Conservation (phyloP, 2,888 invertebrate species). For the Dicyrtoma fusca region DNA sequence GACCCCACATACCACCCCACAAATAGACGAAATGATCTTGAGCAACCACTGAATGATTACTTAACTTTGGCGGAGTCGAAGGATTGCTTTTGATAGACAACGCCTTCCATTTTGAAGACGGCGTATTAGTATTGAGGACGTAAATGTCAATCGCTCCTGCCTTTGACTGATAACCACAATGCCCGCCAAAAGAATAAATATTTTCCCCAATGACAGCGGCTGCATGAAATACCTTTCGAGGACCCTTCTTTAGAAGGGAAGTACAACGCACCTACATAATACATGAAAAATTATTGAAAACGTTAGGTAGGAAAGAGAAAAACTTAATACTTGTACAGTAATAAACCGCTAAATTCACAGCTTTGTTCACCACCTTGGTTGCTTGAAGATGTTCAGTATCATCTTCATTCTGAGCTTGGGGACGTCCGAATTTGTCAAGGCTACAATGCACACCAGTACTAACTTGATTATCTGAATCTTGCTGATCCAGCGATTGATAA, state of each 20-base stretch:
- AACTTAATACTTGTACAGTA: too few relatives aligned
- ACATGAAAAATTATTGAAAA: too few relatives aligned
- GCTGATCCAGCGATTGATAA: too few relatives aligned
- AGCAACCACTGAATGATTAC: conserved; percentile 89
- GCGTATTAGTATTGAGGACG: conserved; percentile 72
- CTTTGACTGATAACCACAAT: conserved; percentile 78
- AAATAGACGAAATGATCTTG: conserved; percentile 78
- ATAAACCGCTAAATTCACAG: too few relatives aligned
- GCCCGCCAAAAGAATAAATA: conserved; percentile 90
- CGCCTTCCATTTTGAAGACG: conserved; percentile 62
- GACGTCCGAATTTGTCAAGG: too few relatives aligned
- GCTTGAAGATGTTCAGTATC: too few relatives aligned
- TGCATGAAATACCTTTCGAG: conserved; percentile 85
- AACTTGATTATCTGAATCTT: too few relatives aligned
- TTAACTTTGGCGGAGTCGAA: conserved; percentile 74
- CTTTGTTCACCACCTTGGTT: too few relatives aligned
- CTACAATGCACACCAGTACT: too few relatives aligned
- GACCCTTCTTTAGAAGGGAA: conserved; percentile 93
- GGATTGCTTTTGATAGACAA: conserved; percentile 61
- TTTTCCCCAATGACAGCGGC: conserved; percentile 76
- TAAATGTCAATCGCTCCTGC: conserved; percentile 84
- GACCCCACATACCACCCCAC: conserved; percentile 92
- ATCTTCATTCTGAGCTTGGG: too few relatives aligned
- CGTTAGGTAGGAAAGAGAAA: too few relatives aligned
- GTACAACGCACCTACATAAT: too few relatives aligned